Evolutionary conservation across 2,888 invertebrate genomes (phyloP), one percentile per base, ranked within the genome.

Genomic region (Eueremaeus valkanovi): DNA sequence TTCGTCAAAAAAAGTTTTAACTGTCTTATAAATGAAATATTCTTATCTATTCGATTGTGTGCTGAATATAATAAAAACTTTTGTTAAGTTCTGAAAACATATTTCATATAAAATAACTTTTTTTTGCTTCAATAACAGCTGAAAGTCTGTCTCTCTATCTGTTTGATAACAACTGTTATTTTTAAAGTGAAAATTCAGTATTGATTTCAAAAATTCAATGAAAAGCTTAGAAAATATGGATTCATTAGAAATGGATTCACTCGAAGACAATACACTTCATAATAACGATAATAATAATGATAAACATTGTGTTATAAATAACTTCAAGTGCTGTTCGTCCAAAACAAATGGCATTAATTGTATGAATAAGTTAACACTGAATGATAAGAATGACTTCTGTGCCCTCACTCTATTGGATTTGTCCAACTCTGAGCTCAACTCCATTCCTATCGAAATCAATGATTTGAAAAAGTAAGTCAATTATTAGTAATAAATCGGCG

Each of bases 401-500:
- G 68, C 68, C 9, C 42, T 68, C 40, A 68, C 68, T 33, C 21
- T 42, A 16, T 21, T 68, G 16, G 68, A 68, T 68, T 24, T 68
- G 24, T 68, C 68, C 1, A 33, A 68, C 16, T 68, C 68, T 3
- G 8, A 24, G 24, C 42, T 68, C 9, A 40, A 24, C n/a, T 40
- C 68, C 9, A 68, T 68, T 68, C 68, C 68, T 18, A 21, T 40
- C 24, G 68, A 68, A 40, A 33, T 68, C 3, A 68, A 68, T 68
- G 27, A 68, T 42, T 68, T 68, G 33, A 68, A 68, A 68, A 68
- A 68, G 68, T 68, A 24, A 68, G 68, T 40, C 8, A 24, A 24
- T 33, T 36, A n/a, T 36, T 16, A 9, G 21, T n/a, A 45, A 11
- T 18, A 45, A 45, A n/a, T n/a, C n/a, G n/a, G n/a, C n/a, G n/a